Base-by-base conservation (phyloP, 2,797 vertebrate genomes). In the Coluber constrictor region DNA sequence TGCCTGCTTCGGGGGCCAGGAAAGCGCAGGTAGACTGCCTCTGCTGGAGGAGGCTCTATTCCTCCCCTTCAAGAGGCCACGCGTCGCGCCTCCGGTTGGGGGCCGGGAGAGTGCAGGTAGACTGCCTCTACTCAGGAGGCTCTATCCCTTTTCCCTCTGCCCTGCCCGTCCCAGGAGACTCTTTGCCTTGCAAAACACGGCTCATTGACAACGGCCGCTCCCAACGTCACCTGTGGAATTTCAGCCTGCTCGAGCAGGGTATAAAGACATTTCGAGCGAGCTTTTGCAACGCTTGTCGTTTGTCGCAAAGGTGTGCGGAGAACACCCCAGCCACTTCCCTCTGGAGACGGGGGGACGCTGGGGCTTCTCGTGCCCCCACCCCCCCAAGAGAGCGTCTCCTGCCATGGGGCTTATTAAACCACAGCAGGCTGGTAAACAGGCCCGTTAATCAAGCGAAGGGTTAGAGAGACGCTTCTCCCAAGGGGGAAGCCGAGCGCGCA, bases 401-500 rank as follows among this genome's bases (percentile, higher is more conserved):
- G 4, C 12, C 0, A 4, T 1, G 93, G 88, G 91, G 47, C 95
- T 93, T 87, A 3, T 96, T 96, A 96, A 43, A 88, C 13, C 37
- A 1, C 0, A 23, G 89, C 37, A 95, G 61, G 79, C 90, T 70
- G 83, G 92, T 96, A 96, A 97, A 96, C 95, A 96, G 93, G 60
- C 88, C 29, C 18, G 0, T 9, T 55, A 95, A 95, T 0, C 16
- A 94, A 88, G 6, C 16, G 1, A 9, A 47, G 79, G 56, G 90
- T 25, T 59, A 70, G 60, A 37, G 66, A 60, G 61, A 63, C 16
- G 51, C 25, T 0, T 3, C 27, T 90, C 87, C 20, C 92, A 10
- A 23, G 27, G 43, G 89, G 89, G 61, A 8, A 43, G 5, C 10
- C 1, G 2, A 13, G 29, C 4, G 10, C 0, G 59, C 0, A 11